Base-by-base conservation (phyloP, 2,113 vertebrate species). In the Gymnarchus niloticus region DNA sequence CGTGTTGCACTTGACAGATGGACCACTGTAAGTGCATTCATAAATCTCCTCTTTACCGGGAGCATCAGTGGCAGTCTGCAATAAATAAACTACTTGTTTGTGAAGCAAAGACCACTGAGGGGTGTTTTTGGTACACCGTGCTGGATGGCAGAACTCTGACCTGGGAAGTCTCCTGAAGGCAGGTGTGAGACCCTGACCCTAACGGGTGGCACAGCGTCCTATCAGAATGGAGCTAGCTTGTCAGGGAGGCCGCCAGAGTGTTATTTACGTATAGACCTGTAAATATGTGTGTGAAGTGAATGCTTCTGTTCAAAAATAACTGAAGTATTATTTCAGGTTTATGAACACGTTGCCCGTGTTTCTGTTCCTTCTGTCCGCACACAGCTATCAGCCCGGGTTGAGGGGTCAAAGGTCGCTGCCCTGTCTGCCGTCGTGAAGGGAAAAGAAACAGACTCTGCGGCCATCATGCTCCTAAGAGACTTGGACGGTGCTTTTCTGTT, bases 401-500 rank as follows among this genome's bases (percentile, higher is more conserved):
- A 91, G 19, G 89, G 90, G 21, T 90, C 95, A 85, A 94, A 85
- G 12, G 85, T 81, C 82, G 3, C 0, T 6, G 95, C 96, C 28
- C 87, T 93, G 86, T 92, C 61, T 0, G 95, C 96, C 0, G 83
- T 96, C 54, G 92, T 94, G 7, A 89, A 1, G 1, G 96, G 94
- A 49, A 95, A 96, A 77, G 90, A 92, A 1, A 91, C 92, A 0
- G 91, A 96, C 83, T 92, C 91, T 0, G 90, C 96, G 44, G 88
- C 92, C 0, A 87, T 92, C 73, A 83, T 90, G 25, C 91, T 99
- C 87, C 90, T 94, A 90, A 91, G 89, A 82, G 92, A 92, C 77
- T 83, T 97, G 81, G 92, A 96, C 89, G 92, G 98, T 98, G 92
- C 76, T 1, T 2, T 48, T 25, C 86, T 81, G 46, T 77, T 54